Percentiles rank a stretch among this genome's conserved stretches.
Conservation (phyloP, 2,888 invertebrate genomes). For the Volucella inanis region DNA sequence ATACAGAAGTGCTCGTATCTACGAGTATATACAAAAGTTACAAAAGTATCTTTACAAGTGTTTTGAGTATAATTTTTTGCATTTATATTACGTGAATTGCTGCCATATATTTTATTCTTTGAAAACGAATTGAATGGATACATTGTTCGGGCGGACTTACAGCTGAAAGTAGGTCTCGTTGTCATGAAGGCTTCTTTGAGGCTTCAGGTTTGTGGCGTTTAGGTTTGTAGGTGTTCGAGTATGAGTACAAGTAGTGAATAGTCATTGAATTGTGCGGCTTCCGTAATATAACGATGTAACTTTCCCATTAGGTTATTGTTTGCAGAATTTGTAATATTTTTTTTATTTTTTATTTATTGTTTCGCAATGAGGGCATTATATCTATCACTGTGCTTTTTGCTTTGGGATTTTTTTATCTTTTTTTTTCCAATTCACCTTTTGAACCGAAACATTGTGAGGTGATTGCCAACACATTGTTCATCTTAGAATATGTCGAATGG, state of each 20-base stretch:
- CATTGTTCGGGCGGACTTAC: conserved; percentile 6
- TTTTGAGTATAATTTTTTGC: conserved; percentile 1
- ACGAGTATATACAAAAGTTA: too few relatives aligned
- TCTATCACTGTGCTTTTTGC: background rate
- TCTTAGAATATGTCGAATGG: conserved; percentile 24
- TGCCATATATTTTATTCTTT: conserved; percentile 27
- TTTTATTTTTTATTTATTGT: background rate
- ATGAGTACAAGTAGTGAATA: background rate
- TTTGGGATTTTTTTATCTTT: background rate
- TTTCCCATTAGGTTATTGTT: conserved; percentile 47
- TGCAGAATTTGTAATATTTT: background rate
- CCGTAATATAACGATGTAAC: conserved; percentile 46
- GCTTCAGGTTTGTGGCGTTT: conserved; percentile 16
- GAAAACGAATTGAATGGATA: conserved; percentile 13
- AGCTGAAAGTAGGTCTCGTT: conserved; percentile 43
- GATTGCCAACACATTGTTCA: background rate
- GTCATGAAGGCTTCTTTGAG: conserved; percentile 30
- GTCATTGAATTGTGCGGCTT: conserved; percentile 60
- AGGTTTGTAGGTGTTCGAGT: conserved; percentile 25
- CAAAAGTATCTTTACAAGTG: too few relatives aligned
- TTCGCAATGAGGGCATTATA: background rate
- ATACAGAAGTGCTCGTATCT: too few relatives aligned
- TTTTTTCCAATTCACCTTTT: too few relatives aligned
- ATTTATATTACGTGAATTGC: conserved; percentile 20
- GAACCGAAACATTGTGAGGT: too few relatives aligned